Percentiles rank a stretch among this genome's conserved stretches.
Conservation (phyloP, 2,888 invertebrate genomes). For the Corbicula japonica region DNA sequence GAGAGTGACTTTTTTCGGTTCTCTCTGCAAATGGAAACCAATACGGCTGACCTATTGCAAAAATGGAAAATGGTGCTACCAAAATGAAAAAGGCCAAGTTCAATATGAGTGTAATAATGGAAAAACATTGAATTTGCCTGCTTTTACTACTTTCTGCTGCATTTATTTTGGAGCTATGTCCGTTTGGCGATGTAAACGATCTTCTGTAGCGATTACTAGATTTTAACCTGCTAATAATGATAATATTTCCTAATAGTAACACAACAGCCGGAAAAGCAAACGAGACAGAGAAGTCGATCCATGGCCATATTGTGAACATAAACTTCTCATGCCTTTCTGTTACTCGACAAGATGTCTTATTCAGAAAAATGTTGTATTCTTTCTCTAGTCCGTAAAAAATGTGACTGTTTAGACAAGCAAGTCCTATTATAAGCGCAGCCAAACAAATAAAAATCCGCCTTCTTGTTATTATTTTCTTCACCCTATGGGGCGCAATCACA, state of each 20-base stretch:
- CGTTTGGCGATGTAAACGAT: neutral
- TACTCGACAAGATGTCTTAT: neutral
- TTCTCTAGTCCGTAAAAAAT: neutral
- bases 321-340: neutral
- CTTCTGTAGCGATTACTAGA: neutral
- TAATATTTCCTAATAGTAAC: constrained; percentile 7
- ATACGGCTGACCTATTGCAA: constrained; percentile 33
- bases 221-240: neutral
- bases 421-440: neutral
- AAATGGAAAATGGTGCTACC: constrained; percentile 15
- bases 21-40: constrained; percentile 10
- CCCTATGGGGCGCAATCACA: neutral
- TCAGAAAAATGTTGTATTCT: neutral
- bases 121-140: no score
- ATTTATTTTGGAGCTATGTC: neutral
- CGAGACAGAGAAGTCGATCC: constrained; percentile 32
- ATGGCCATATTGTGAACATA: constrained; percentile 39
- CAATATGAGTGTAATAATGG: neutral
- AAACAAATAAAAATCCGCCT: neutral
- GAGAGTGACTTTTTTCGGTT: neutral
- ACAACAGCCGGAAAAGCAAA: constrained; percentile 20
- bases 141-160: no score
- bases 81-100: constrained; percentile 13
- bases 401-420: constrained; percentile 6
- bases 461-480: neutral